Base-by-base conservation (phyloP, 2,797 vertebrate genomes). In the Poecile montanus region DNA sequence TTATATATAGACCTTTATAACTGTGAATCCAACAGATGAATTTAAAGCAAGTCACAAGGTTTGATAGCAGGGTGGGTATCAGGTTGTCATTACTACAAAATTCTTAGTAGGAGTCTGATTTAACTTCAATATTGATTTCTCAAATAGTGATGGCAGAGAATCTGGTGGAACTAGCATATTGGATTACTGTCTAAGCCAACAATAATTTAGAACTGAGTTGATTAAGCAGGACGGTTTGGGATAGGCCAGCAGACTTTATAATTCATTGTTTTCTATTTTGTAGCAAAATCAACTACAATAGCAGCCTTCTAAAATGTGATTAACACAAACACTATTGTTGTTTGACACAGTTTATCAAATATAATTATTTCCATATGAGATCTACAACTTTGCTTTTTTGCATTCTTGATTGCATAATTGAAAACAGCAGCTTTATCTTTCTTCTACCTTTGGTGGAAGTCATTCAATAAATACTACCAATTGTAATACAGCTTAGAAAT, bases 341-440 rank as follows among this genome's bases (percentile, higher is more conserved):
- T 94, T 96, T 94, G 91, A 94, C 93, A 72, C 74, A 57, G 60
- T 56, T 16, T 82, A 94, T 88, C 89, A 94, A 60, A 79, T 45
- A 40, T 87, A 94, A 95, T 94, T n/a, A 72, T 93, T 95, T 89
- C 89, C 94, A 90, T 90, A 65, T 84, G 48, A 32, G 50, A 87
- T 47, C 71, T 93, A 85, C 57, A 78, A 50, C 30, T 91, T 76
- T 54, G 21, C 13, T 76, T 79, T 94, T 86, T 89, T 58, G 61
- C 54, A 38, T 85, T 94, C 77, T 67, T 94, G 88, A 94, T 91
- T 95, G 50, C 77, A 42, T 90, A 94, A 96, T 97, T 94, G 88
- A 96, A 97, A 96, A 88, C 94, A 96, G 94, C 67, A 93, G 57
- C 57, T 93, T 90, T 97, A 91, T 96, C 88, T 93, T 93, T 65